Evolutionary conservation across 2,888 invertebrate species (phyloP), one percentile per base, ranked within the genome.

Genomic region (Thymelicus lineola): DNA sequence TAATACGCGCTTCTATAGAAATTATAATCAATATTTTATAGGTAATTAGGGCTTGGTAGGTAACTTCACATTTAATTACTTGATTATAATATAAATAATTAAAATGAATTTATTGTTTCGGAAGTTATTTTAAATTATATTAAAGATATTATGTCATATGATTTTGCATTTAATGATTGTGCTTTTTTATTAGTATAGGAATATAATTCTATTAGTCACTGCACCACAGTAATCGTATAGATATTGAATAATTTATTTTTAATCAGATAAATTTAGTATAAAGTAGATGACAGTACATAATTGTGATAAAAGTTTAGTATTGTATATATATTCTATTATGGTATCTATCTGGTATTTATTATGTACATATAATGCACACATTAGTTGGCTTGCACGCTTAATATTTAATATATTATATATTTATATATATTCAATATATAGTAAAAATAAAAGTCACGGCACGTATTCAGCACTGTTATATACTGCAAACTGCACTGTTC

Each of bases 241-340:
- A 28, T 0, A 28, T 28, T 28, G 28, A 28, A 28, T 17, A 20
- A n/a, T 7, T 48, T 3, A 62, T 45, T 36, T 53, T 36, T 17
- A 58, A 15, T 36, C 17, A 48, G 36, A 38, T 58, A 45, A 58
- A 50, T n/a, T n/a, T n/a, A 28, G 28, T 38, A 42, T 53, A 12
- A 42, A 45, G 7, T 60, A 46, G 45, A 60, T 4, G 59, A 59
- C 45, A 60, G 60, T 42, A 60, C 60, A n/a, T 45, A 45, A 59
- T 60, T 60, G 60, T 60, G 60, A 60, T 60, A 60, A 17, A 60
- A 60, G n/a, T 45, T 60, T 60, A 60, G 58, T 15, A 36, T 36
- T 58, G 58, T 38, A 38, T 42, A 42, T 42, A 42, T 12, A 12
- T 55, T 28, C 5, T 28, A 53, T 6, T 7, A 48, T 4, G 7